These are phyloP conservation scores for Macrobrachium nipponense DNA, from an alignment of 1,140 invertebrate species.

Conservation along the genomic window DNA sequence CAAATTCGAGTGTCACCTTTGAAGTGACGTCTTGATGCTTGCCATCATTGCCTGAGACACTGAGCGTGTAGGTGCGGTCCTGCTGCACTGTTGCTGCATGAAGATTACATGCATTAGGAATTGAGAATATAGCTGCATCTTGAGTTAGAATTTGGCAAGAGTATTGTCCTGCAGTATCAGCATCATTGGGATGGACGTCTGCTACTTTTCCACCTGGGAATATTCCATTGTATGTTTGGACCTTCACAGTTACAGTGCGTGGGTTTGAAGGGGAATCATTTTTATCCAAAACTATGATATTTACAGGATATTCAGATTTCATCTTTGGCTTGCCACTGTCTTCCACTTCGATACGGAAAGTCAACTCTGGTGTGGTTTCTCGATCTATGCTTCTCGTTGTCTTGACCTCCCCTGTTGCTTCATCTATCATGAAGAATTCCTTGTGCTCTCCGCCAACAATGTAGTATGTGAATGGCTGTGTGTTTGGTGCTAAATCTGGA, in stretches of 20 bases:
- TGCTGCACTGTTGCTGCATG: constrained; percentile 69
- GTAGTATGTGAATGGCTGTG: constrained; percentile 87
- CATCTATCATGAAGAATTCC: constrained; percentile 81
- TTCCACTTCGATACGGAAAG: constrained; percentile 84
- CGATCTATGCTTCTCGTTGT: constrained; percentile 85
- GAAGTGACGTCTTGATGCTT: constrained; percentile 86
- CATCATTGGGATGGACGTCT: constrained; percentile 90
- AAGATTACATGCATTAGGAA: constrained; percentile 83
- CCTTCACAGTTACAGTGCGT: constrained; percentile 83
- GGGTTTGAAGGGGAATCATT: constrained; percentile 92
- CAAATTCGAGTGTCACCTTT: constrained; percentile 84
- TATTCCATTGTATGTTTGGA: constrained; percentile 81
- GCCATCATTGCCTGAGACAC: constrained; percentile 89
- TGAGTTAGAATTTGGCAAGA: constrained; percentile 81
- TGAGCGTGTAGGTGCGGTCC: constrained; percentile 73
- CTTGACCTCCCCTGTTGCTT: constrained; percentile 82
- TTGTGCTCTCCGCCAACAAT: constrained; percentile 83
- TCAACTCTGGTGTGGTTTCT: constrained; percentile 80
- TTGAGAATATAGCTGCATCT: constrained; percentile 74
- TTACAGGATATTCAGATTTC: constrained; percentile 81
- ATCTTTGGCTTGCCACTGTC: constrained; percentile 88
- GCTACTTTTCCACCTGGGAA: constrained; percentile 83
- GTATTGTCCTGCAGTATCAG: constrained; percentile 88
- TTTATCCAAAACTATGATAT: constrained; percentile 85
- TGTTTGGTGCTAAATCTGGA: constrained; percentile 91